Base-by-base conservation (phyloP, 2,888 invertebrate genomes). In the Rotaria magnacalcarata region DNA sequence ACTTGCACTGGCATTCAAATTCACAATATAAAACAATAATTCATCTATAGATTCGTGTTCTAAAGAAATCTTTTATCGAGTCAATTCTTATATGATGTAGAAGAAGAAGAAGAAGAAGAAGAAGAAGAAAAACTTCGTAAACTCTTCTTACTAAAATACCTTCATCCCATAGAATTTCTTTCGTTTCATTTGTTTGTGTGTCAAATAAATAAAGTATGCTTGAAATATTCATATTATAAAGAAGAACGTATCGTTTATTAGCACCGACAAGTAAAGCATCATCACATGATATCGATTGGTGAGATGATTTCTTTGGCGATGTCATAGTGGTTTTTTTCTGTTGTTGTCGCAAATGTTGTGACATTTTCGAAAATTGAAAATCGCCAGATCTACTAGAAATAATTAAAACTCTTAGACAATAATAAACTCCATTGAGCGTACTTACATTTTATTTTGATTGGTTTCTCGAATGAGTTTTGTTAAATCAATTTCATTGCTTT, bases 401-500 rank as follows among this genome's bases (percentile, higher is more conserved):
- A 34, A 34, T 34, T 34, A 34, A 34, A 34, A 34, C 34, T 34
- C 34, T 34, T 34, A 34, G 34, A 34, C 34, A 34, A 34, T 34
- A 34, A 34, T 34, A 34, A 34, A 34, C 34, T 34, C 34, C 2
- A 34, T 34, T 34, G 34, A 34, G 34, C 16, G 5, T 19, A 34
- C 34, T 16, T 67, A 67, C 67, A 34, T 19, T 6, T 27, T 67
- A 34, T 34, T 67, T 19, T 16, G 19, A 67, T 34, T 8, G 14
- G 67, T 67, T 16, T 67, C 67, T 41, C 67, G 67, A 19, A 67
- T 19, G 2, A 67, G 16, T 67, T 67, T 14, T 34, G 67, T 67
- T 67, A 67, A 19, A 41, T 67, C 67, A 67, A 67, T 34, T 67
- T 67, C 67, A 67, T 67, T 67, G 19, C 67, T 67, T 16, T 67